Conservation (phyloP, 1,140 invertebrate species). For the Capitella teleta region DNA sequence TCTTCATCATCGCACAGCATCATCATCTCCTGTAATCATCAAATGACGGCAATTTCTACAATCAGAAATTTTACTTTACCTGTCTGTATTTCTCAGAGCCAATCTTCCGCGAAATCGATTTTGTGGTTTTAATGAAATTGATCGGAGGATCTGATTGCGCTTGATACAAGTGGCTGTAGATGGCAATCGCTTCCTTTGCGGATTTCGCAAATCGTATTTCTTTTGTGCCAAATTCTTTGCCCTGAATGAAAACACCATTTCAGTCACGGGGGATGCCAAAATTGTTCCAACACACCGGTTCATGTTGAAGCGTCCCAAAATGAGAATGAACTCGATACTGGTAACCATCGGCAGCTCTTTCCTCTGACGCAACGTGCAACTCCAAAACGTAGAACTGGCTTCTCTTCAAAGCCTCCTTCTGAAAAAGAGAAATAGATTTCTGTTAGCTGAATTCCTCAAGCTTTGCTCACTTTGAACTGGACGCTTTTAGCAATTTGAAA, state of each 20-base stretch:
- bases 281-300: not conserved
- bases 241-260: no score
- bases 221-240: not conserved
- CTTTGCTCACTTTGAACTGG: not conserved
- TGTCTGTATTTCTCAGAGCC: conserved; percentile 1
- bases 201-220: not conserved
- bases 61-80: not conserved
- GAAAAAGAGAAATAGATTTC: no score
- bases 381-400: no score
- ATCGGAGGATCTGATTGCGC: not conserved
- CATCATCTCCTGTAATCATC: not conserved
- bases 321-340: no score
- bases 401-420: no score
- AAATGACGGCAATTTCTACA: not conserved
- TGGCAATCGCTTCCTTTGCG: not conserved
- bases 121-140: not conserved
- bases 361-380: no score
- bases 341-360: no score
- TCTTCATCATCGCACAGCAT: not conserved
- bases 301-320: not conserved
- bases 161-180: not conserved
- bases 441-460: no score
- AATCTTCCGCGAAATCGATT: not conserved
- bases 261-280: no score
- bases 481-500: not conserved